Conservation (phyloP, 2,888 invertebrate species). For the Drosophila lacicola region DNA sequence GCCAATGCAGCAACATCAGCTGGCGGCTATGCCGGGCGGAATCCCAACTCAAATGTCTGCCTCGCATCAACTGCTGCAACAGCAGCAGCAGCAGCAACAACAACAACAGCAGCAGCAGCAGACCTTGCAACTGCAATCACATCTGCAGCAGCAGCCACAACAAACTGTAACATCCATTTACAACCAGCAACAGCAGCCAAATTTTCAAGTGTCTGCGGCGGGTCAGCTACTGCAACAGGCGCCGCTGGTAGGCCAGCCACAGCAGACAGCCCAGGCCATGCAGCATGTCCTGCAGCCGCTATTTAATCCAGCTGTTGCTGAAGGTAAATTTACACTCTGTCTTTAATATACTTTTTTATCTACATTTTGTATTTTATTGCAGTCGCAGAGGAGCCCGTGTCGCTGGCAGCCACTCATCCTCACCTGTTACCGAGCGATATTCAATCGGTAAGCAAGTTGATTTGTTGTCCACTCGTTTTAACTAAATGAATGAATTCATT, state of each 20-base stretch:
- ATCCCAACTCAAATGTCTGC: slow-evolving; percentile 50
- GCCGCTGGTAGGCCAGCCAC: slow-evolving; percentile 51
- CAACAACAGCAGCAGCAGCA: slow-evolving; percentile 61
- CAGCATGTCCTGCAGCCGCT: slow-evolving; percentile 72
- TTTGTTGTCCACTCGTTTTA: not conserved
- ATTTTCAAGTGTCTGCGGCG: slow-evolving; percentile 54
- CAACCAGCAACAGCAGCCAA: slow-evolving; percentile 59
- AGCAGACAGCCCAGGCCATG: slow-evolving; percentile 62
- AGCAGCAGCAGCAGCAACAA: slow-evolving; percentile 58
- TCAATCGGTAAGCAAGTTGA: slow-evolving; percentile 80
- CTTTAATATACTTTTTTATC: not conserved
- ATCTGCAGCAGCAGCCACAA: slow-evolving; percentile 58
- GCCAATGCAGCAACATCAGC: slow-evolving; percentile 56
- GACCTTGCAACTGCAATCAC: slow-evolving; percentile 49
- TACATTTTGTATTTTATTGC: slow-evolving; percentile 18
- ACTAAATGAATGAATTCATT: not conserved
- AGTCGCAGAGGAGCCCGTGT: slow-evolving; percentile 83
- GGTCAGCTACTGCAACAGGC: slow-evolving; percentile 69
- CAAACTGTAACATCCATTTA: slow-evolving; percentile 58
- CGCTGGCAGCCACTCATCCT: slow-evolving; percentile 84
- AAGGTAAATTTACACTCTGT: slow-evolving; percentile 47
- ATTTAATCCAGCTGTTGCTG: slow-evolving; percentile 62
- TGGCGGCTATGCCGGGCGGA: slow-evolving; percentile 29
- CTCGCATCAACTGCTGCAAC: slow-evolving; percentile 59
- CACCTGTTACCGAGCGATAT: slow-evolving; percentile 83